A percentile compares a stretch with the other conserved stretches of the same genome.
phyloP scores from a whole-genome alignment of 2,113 vertebrate species.

The Pygathrix nemaeus region DNA sequence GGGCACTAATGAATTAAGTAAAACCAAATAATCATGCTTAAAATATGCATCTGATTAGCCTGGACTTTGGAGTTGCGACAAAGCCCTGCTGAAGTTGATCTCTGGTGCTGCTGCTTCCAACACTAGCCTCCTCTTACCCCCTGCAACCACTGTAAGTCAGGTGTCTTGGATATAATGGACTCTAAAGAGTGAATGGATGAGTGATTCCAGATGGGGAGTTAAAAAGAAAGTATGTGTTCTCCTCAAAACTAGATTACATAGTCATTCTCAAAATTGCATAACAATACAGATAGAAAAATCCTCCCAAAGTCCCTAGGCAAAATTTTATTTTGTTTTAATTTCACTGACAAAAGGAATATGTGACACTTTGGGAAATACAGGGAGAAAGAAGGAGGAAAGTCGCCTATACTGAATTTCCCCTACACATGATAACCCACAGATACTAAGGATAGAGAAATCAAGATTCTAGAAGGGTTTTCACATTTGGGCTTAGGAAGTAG shows the following conservation, averaged over 20 bases:
- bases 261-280: neutral
- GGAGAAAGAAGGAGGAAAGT: neutral
- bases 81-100: too few relatives aligned
- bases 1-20: neutral
- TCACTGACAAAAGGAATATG: neutral
- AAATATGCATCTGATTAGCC: neutral
- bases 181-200: neutral
- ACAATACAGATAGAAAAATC: neutral
- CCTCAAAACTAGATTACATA: neutral
- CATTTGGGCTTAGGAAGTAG: neutral
- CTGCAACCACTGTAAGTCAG: accelerated
- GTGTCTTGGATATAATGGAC: neutral
- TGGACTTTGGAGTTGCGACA: accelerated
- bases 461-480: neutral
- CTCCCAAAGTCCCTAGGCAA: neutral
- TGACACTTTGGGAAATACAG: neutral
- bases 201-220: neutral
- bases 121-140: neutral
- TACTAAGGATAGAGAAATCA: neutral
- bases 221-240: too few relatives aligned
- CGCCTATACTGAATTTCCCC: neutral
- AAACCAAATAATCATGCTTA: neutral
- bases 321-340: neutral
- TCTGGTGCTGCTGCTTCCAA: neutral
- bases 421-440: neutral